Conservation (phyloP, 2,888 invertebrate species). For the Leptopilina drosophilae region DNA sequence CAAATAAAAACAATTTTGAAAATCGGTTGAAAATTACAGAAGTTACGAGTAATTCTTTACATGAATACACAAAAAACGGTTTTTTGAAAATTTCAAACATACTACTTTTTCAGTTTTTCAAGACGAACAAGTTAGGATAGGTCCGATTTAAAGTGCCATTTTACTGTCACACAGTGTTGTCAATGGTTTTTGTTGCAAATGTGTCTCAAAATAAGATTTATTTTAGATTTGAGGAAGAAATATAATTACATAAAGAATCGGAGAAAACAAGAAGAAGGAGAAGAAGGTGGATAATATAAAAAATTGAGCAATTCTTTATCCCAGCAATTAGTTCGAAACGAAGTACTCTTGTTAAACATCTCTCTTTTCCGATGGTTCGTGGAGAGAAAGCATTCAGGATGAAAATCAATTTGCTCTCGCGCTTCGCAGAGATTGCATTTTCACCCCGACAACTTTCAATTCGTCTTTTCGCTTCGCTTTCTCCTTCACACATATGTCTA, state of each 20-base stretch:
- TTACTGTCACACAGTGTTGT: too few relatives aligned
- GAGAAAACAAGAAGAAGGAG: neutral
- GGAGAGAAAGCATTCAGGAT: slow-evolving; percentile 28
- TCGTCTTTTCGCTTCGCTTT: slow-evolving; percentile 31
- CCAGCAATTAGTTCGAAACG: slow-evolving; percentile 36
- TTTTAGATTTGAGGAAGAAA: too few relatives aligned
- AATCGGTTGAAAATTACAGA: too few relatives aligned
- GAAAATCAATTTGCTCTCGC: slow-evolving; percentile 39
- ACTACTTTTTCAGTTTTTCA: too few relatives aligned
- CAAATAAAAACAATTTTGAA: too few relatives aligned
- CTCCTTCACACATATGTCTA: slow-evolving; percentile 14
- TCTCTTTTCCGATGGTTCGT: slow-evolving; percentile 29
- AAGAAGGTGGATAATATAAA: slow-evolving; percentile 11
- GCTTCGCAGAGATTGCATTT: slow-evolving; percentile 37
- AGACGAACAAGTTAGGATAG: too few relatives aligned
- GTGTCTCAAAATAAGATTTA: too few relatives aligned
- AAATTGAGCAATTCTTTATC: slow-evolving; percentile 44
- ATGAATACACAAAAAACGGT: too few relatives aligned
- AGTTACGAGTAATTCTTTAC: too few relatives aligned
- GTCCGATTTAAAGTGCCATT: too few relatives aligned
- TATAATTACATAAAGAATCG: slow-evolving; percentile 5
- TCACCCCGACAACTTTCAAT: slow-evolving; percentile 38
- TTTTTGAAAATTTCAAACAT: too few relatives aligned
- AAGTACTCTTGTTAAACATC: slow-evolving; percentile 34
- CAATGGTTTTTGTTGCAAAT: too few relatives aligned